These are phyloP conservation scores for Philypnodon macrostomus DNA, from an alignment of 2,797 vertebrate genomes.

Conservation along the genomic window DNA sequence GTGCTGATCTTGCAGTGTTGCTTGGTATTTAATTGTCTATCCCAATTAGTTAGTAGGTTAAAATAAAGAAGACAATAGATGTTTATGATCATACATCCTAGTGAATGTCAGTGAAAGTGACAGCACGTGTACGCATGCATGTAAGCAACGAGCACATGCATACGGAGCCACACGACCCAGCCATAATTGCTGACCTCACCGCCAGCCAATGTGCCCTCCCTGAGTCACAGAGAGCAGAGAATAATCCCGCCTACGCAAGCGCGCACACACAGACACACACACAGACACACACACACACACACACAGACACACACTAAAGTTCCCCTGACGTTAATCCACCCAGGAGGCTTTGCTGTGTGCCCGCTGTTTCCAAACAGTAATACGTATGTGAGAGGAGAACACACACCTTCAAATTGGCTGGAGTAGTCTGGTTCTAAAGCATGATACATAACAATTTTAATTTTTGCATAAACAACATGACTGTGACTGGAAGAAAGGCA, in stretches of 20 bases:
- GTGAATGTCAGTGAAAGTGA: conserved; percentile 24
- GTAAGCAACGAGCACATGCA: conserved; percentile 13
- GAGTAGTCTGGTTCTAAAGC: too few species aligned
- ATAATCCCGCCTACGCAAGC: conserved; percentile 37
- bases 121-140: conserved; percentile 17
- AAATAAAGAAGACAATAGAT: neutral
- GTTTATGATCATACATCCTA: neutral
- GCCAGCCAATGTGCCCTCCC: conserved; percentile 33
- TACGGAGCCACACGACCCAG: conserved; percentile 25
- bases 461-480: neutral
- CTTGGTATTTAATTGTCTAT: too few species aligned
- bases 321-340: conserved; percentile 20
- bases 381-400: neutral
- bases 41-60: neutral
- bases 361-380: conserved; percentile 23
- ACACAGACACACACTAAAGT: conserved; percentile 12
- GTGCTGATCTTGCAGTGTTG: too few species aligned
- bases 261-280: conserved; percentile 8
- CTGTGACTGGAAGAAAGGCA: neutral
- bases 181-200: conserved; percentile 48
- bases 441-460: neutral
- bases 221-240: conserved; percentile 27
- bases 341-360: neutral
- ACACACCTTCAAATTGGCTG: neutral
- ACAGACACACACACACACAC: conserved; percentile 11